phyloP scores from a whole-genome alignment of 2,797 vertebrate species.

The Botia kubotai region DNA sequence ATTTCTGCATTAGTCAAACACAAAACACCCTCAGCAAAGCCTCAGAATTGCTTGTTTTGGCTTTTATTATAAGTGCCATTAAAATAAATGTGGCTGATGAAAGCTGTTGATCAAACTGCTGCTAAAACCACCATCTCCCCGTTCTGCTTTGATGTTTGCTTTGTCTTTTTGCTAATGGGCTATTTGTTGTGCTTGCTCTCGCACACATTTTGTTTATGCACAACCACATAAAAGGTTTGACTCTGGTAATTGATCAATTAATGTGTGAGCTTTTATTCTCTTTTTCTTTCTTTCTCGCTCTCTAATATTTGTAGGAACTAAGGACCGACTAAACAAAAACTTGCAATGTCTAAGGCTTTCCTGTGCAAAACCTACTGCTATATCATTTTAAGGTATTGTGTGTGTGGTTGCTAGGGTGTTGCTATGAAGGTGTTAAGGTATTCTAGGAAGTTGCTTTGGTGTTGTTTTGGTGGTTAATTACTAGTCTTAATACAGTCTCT shows the following conservation, averaged over 20 bases:
- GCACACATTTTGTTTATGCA: not conserved
- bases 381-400: not conserved
- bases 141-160: slow-evolving; percentile 12
- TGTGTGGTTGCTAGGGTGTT: not conserved
- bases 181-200: not conserved
- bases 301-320: not conserved
- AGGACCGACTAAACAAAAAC: too few species aligned
- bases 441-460: not conserved
- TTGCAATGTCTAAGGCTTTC: too few species aligned
- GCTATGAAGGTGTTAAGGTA: not conserved
- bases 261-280: slow-evolving; percentile 5
- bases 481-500: not conserved
- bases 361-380: not conserved
- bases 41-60: slow-evolving; percentile 18
- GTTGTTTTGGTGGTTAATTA: not conserved
- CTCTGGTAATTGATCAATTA: slow-evolving; percentile 19
- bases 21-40: not conserved
- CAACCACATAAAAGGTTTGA: slow-evolving; percentile 16
- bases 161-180: slow-evolving; percentile 21
- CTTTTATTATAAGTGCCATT: not conserved
- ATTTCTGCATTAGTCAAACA: slow-evolving; percentile 4
- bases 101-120: not conserved
- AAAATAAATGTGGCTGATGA: not conserved
- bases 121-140: slow-evolving; percentile 9
- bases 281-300: not conserved